Evolutionary conservation across 2,888 invertebrate genomes (phyloP).

Genomic region (Acrocyrtus sp.): DNA sequence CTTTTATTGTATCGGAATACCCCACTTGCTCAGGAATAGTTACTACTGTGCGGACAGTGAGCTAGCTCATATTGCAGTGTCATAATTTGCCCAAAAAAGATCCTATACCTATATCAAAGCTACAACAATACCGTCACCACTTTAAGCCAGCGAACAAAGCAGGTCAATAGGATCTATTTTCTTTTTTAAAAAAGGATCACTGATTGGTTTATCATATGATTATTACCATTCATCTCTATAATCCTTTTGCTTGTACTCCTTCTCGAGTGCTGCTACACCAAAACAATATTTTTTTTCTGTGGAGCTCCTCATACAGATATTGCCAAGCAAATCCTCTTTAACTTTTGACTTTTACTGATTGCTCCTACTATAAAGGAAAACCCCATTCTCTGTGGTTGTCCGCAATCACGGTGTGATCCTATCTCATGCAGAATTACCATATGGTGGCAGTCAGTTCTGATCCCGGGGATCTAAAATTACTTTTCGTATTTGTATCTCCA

Average conservation of each 20-base stretch:
- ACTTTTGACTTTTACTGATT: slow-evolving; percentile 55
- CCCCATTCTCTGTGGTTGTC: slow-evolving; percentile 50
- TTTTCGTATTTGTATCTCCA: too few relatives aligned
- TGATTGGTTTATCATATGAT: slow-evolving; percentile 35
- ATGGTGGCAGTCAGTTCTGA: too few relatives aligned
- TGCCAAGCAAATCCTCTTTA: slow-evolving; percentile 39
- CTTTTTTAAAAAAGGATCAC: slow-evolving; percentile 32
- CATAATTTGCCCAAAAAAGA: too few relatives aligned
- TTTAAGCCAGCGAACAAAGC: slow-evolving; percentile 32
- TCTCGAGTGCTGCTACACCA: too few relatives aligned
- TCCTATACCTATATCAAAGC: too few relatives aligned
- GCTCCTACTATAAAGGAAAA: slow-evolving; percentile 48
- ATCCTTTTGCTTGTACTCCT: not conserved
- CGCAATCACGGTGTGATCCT: slow-evolving; percentile 33
- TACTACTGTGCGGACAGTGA: too few relatives aligned
- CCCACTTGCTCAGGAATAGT: too few relatives aligned
- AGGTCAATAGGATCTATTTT: slow-evolving; percentile 48
- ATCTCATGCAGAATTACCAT: slow-evolving; percentile 36
- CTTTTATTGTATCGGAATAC: too few relatives aligned
- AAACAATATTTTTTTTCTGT: too few relatives aligned
- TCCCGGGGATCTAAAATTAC: too few relatives aligned
- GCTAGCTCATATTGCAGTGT: too few relatives aligned
- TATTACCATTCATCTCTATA: not conserved
- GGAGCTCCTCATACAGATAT: slow-evolving; percentile 17
- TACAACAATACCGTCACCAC: too few relatives aligned